Base-by-base conservation (phyloP, 2,797 vertebrate species). In the Antrozous pallidus region DNA sequence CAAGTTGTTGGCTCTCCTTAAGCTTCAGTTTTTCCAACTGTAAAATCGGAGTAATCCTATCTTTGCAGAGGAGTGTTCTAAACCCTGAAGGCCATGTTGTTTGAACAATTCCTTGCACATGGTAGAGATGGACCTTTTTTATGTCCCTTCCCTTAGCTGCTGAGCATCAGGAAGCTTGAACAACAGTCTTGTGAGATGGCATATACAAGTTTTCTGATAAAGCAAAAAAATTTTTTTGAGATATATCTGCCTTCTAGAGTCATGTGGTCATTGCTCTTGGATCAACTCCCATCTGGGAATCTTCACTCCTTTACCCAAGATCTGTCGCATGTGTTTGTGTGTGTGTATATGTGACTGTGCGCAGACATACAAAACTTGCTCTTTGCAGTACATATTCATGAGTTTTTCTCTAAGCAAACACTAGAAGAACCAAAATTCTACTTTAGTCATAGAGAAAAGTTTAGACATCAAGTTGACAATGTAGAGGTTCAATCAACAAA, bases 391-490 rank as follows among this genome's bases (percentile, higher is more conserved):
- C 75, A 77, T 78, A 26, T 10, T 74, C 47, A 63, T 18, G 85
- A 47, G 20, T 42, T 95, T 91, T 93, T 86, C 26, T 90, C 65
- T 58, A 26, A 81, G n/a, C 71, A 36, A 81, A 74, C 54, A 75
- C 70, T 47, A 65, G 69, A 77, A 73, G 49, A 92, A 86, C 0
- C 8, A 86, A 88, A 85, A 89, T 36, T 85, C 42, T 51, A 81
- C 49, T 42, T 40, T 47, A 79, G 16, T 38, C n/a, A 40, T 38
- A 86, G 24, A 89, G 56, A 86, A 69, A 65, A 88, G 24, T 38
- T 67, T 61, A 70, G 20, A 1, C 70, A 54, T 17, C 70, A 89
- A 71, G 58, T 42, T 88, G 71, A 31, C 42, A n/a, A 18, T 28
- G 40, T 20, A 56, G 90, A 77, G 54, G 12, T 67, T 74, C 77